Percentiles rank a stretch among this genome's conserved stretches.
Evolutionary conservation across 2,888 invertebrate genomes (phyloP).

Genomic region (Drosophila monieri): DNA sequence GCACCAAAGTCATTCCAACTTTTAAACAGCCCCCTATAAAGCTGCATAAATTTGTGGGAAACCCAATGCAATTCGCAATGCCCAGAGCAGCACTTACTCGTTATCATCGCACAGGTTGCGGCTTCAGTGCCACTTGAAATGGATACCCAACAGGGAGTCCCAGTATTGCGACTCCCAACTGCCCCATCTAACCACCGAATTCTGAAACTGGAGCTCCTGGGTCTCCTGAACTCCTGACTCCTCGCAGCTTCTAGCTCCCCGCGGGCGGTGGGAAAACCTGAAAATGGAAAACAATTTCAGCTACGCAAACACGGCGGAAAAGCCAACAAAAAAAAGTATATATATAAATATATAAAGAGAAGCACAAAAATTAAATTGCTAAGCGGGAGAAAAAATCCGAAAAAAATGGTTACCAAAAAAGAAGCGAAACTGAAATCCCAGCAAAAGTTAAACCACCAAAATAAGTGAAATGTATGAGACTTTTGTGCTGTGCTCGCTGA

Average conservation of each 20-base stretch:
- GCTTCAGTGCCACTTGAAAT: slow-evolving; percentile 58
- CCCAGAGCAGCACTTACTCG: slow-evolving; percentile 62
- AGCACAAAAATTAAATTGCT: slow-evolving; percentile 71
- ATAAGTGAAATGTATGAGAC: slow-evolving; percentile 29
- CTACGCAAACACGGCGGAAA: slow-evolving; percentile 63
- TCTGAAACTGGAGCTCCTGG: neutral
- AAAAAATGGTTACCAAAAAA: slow-evolving; percentile 32
- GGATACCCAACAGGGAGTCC: slow-evolving; percentile 55
- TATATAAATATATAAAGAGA: slow-evolving; percentile 34
- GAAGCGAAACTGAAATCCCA: slow-evolving; percentile 38
- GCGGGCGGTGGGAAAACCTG: slow-evolving; percentile 58
- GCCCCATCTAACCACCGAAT: slow-evolving; percentile 9
- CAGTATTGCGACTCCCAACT: slow-evolving; percentile 23
- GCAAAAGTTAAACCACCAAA: slow-evolving; percentile 37
- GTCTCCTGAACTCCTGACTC: slow-evolving; percentile 1
- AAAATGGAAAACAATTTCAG: slow-evolving; percentile 79
- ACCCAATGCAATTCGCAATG: slow-evolving; percentile 61
- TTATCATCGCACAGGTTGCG: slow-evolving; percentile 58
- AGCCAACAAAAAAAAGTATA: slow-evolving; percentile 23
- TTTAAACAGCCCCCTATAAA: slow-evolving; percentile 4
- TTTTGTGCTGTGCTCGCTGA: slow-evolving; percentile 44
- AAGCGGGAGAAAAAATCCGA: slow-evolving; percentile 23
- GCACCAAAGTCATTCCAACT: slow-evolving; percentile 13
- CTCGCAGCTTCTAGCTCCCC: slow-evolving; percentile 22
- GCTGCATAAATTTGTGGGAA: slow-evolving; percentile 44